Conservation (phyloP, 2,797 vertebrate genomes). For the Microctenopoma stevenorrisi region DNA sequence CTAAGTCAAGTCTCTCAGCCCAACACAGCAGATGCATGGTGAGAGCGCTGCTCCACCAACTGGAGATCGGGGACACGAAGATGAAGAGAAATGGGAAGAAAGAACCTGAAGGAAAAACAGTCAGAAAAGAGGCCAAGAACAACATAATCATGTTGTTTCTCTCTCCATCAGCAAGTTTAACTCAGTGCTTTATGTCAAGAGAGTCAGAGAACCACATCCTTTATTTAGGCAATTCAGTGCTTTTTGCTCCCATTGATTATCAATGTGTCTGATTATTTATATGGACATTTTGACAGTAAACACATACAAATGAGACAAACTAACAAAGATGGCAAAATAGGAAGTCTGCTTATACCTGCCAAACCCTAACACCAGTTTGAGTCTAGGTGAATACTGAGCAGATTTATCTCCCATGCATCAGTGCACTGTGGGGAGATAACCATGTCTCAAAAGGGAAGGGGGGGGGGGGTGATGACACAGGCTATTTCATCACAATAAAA, state of each 20-base stretch:
- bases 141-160: slow-evolving; percentile 70
- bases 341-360: slow-evolving; percentile 25
- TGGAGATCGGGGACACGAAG: slow-evolving; percentile 60
- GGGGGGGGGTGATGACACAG: slow-evolving; percentile 67
- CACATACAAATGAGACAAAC: slow-evolving; percentile 2
- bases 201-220: slow-evolving; percentile 50
- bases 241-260: slow-evolving; percentile 42
- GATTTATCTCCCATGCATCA: slow-evolving; percentile 69
- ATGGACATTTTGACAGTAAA: slow-evolving; percentile 15
- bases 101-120: slow-evolving; percentile 61
- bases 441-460: slow-evolving; percentile 62
- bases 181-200: slow-evolving; percentile 60
- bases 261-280: slow-evolving; percentile 10
- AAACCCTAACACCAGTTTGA: slow-evolving; percentile 40
- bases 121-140: slow-evolving; percentile 65
- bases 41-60: slow-evolving; percentile 63
- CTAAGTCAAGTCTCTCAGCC: slow-evolving; percentile 60
- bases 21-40: slow-evolving; percentile 64
- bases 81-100: slow-evolving; percentile 69
- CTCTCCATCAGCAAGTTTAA: slow-evolving; percentile 78
- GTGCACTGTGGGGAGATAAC: slow-evolving; percentile 72
- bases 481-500: slow-evolving; percentile 76
- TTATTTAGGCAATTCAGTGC: slow-evolving; percentile 33
- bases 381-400: slow-evolving; percentile 55
- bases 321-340: slow-evolving; percentile 7